Evolutionary conservation across 2,113 vertebrate species (phyloP).

Genomic region (Cheirogaleus medius): DNA sequence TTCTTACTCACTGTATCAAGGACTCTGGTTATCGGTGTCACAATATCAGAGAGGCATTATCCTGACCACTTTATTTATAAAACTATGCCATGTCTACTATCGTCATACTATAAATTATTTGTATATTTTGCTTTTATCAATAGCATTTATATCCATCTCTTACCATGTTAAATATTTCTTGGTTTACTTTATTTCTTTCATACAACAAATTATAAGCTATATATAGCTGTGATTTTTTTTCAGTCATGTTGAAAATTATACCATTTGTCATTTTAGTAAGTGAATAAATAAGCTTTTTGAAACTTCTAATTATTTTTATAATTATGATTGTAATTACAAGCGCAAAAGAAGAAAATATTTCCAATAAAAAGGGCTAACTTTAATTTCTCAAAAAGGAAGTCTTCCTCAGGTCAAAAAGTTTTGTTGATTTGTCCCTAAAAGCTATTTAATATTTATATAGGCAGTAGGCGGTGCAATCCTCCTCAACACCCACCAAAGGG

Average conservation of each 20-base stretch:
- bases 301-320: background rate
- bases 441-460: background rate
- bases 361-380: background rate
- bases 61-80: rapidly evolving
- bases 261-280: background rate
- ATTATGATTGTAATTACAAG: background rate
- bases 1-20: background rate
- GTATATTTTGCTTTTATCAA: background rate
- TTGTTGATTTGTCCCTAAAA: background rate
- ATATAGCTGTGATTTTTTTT: background rate
- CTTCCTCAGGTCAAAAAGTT: background rate
- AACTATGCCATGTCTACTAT: background rate
- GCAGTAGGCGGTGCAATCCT: background rate
- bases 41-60: background rate
- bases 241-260: background rate
- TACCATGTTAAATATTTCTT: background rate
- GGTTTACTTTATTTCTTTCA: background rate
- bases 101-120: background rate
- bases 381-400: background rate
- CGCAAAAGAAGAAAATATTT: background rate
- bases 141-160: background rate
- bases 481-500: background rate
- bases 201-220: background rate
- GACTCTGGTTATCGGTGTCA: background rate
- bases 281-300: background rate